Evolutionary conservation across 2,113 vertebrate species (phyloP), one percentile per base, ranked within the genome.

Genomic region (Caranx melampygus): DNA sequence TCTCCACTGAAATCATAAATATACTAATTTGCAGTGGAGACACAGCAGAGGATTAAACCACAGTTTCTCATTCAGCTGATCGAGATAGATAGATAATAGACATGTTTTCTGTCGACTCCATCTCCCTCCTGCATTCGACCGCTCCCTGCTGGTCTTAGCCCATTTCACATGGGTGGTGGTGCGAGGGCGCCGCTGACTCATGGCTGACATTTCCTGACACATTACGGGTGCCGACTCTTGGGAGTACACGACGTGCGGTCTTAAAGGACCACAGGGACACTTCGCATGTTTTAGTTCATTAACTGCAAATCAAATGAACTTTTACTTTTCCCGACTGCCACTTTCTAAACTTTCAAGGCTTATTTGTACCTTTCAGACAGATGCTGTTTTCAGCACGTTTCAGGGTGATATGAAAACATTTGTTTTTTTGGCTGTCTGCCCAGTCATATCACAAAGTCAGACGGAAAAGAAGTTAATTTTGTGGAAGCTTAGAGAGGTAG

Each of bases 141-240:
- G 3, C 34, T 44, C 31, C 45, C 59, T 2, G 12, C 55, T 59
- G 31, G 33, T 66, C 49, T 54, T 20, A 2, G 64, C 14, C 61
- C n/a, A 31, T 60, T 68, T 45, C 58, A 26, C 61, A 78, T 67
- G 62, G 31, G 16, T 37, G 66, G n/a, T 49, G 65, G 65, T 37
- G 73, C 42, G 26, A 73, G 66, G 74, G 75, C 3, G 47, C 0
- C 5, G 3, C 40, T 81, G 83, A 81, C 70, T 85, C 72, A 82
- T 13, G 26, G 57, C 5, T 85, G 86, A 88, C 86, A 83, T 88
- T 87, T 81, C 59, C 75, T 73, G 76, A 81, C 65, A 82, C 60
- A 31, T 72, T 37, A 54, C 54, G 35, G 49, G 61, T 42, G 9
- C 44, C 15, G 64, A 61, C 54, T 63, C 54, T 3, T 69, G 44